These are phyloP conservation scores for Megaptera novaeangliae DNA, from an alignment of 2,113 vertebrate species.

Conservation along the genomic window DNA sequence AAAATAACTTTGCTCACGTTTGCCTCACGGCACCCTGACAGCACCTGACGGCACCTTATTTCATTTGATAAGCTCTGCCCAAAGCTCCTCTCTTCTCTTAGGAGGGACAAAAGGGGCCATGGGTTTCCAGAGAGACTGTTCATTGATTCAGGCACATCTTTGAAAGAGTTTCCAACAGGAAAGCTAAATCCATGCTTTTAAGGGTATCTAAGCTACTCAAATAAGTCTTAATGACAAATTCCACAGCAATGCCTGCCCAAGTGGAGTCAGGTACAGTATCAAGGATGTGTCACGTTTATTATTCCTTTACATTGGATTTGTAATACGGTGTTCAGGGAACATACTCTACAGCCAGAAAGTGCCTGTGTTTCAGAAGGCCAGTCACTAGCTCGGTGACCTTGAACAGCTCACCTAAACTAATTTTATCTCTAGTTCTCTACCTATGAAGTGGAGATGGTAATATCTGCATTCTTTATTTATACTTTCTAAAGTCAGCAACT, in stretches of 20 bases:
- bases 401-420: not conserved
- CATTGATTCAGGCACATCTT: not conserved
- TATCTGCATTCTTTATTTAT: not conserved
- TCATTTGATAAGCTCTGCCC: not conserved
- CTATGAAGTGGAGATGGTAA: not conserved
- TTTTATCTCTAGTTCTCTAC: not conserved
- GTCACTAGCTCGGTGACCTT: not conserved
- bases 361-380: accelerated
- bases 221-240: not conserved
- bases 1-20: not conserved
- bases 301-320: not conserved
- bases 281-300: accelerated
- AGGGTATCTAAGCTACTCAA: not conserved
- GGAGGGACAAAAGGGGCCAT: no score
- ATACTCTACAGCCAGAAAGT: no score
- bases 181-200: no score
- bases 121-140: not conserved
- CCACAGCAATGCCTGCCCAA: not conserved
- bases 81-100: not conserved
- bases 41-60: no score
- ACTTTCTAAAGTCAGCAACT: not conserved
- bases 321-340: accelerated
- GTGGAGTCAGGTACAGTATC: not conserved
- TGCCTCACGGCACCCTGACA: accelerated
- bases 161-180: not conserved